A percentile compares a stretch with the other conserved stretches of the same genome.
These are phyloP conservation scores for Falco naumanni DNA, from an alignment of 2,797 vertebrate species.

Conservation along the genomic window DNA sequence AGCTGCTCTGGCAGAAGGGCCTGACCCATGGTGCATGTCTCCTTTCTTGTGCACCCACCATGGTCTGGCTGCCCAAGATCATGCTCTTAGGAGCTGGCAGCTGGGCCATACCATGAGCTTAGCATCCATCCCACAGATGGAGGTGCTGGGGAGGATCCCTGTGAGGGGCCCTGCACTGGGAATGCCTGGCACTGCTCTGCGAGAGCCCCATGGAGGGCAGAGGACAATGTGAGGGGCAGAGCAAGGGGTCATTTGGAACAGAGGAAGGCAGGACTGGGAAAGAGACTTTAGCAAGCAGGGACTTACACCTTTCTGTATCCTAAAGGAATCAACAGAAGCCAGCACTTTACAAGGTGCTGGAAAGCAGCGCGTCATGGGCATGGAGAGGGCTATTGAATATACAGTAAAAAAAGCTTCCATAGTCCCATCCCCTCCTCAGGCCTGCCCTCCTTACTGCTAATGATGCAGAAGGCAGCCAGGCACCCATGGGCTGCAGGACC, in stretches of 20 bases:
- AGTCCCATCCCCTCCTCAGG: neutral
- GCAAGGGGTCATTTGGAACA: neutral
- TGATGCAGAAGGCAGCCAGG: neutral
- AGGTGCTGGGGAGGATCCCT: neutral
- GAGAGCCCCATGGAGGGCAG: neutral
- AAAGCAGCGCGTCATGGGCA: neutral
- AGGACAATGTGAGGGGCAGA: neutral
- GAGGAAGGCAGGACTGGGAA: neutral
- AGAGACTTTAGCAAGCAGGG: neutral
- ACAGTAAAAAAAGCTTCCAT: neutral
- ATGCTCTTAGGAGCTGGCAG: neutral
- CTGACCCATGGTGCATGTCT: neutral
- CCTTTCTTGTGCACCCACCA: neutral
- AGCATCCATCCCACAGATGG: neutral
- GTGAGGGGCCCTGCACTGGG: neutral
- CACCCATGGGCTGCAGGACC: neutral
- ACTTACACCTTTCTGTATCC: neutral
- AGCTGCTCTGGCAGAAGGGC: neutral
- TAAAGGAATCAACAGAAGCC: neutral
- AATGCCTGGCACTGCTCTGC: neutral
- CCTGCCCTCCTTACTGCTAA: neutral
- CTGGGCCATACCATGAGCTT: neutral
- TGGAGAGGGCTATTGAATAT: neutral
- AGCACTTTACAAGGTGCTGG: neutral
- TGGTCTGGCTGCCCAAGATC: neutral